Evolutionary conservation across 2,888 invertebrate species (phyloP), one percentile per base, ranked within the genome.

Genomic region (Ophion obscuratus): DNA sequence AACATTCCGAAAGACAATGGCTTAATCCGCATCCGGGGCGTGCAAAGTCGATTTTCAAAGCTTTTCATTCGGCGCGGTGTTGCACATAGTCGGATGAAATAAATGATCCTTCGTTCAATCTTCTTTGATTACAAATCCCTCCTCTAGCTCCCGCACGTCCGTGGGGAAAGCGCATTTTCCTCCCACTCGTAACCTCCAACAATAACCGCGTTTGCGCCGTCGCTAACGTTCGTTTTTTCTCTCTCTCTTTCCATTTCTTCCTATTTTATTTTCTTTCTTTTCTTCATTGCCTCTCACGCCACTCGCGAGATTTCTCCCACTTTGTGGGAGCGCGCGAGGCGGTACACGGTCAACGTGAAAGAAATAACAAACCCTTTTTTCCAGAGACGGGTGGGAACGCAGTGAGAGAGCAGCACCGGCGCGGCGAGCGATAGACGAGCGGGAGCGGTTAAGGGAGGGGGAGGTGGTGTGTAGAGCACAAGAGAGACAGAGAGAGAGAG

Each of bases 81-180:
- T 47, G 31, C 36, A 31, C 27, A 24, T 67, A 44, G 68, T 47
- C 40, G 86, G 84, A 89, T 88, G 76, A 89, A 89, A 89, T 88
- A 84, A 88, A 89, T 88, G 85, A 90, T 88, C 85, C 87, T 87
- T n/a, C 87, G 84, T 85, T 88, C 87, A 88, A 88, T 88, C 87
- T 87, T 75, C 86, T 86, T 89, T 87, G 87, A 88, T 88, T 88
- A 87, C 84, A 81, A 84, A 83, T 82, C 70, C 57, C 74, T 27
- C 40, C 40, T 61, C 53, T 71, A 59, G 31, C 61, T 47, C 31
- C n/a, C 47, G 47, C 47, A 44, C 76, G 3, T 62, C 27, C 61
- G 57, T 2, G 31, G 20, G 36, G 62, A 71, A 79, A 62, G 31
- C 47, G 31, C 57, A 40, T 61, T 71, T 47, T 7, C 71, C 74